Percentiles rank a stretch among this genome's conserved stretches.
Conservation (phyloP, 2,797 vertebrate genomes). For the Pangasius sanitwongsei region DNA sequence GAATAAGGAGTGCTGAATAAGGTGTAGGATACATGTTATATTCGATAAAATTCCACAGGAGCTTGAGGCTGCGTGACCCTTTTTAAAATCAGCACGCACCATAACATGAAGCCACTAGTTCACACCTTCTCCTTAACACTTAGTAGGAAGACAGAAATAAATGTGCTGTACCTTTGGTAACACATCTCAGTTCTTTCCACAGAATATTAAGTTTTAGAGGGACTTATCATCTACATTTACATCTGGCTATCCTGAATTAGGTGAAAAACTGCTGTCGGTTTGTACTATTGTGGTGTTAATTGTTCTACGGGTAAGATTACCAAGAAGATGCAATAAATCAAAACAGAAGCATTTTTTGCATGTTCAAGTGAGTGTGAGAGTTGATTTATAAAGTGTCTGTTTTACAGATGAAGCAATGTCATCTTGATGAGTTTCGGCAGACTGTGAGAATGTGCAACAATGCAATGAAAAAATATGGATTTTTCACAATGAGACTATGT, state of each 20-base stretch:
- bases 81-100: background rate
- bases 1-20: slow-evolving; percentile 1
- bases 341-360: slow-evolving; percentile 16
- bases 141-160: slow-evolving; percentile 21
- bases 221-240: background rate
- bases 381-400: slow-evolving; percentile 59
- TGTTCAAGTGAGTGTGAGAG: slow-evolving; percentile 22
- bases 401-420: slow-evolving; percentile 55
- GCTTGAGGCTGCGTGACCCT: background rate
- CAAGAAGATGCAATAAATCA: slow-evolving; percentile 19
- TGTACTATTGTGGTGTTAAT: slow-evolving; percentile 37
- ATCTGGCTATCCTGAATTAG: background rate
- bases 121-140: background rate
- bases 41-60: background rate
- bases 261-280: slow-evolving; percentile 19
- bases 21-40: background rate
- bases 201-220: background rate
- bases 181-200: background rate
- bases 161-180: slow-evolving; percentile 12
- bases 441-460: slow-evolving; percentile 46
- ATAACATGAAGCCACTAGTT: background rate
- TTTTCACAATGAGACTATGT: slow-evolving; percentile 67
- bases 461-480: slow-evolving; percentile 70
- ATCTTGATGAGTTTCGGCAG: slow-evolving; percentile 64
- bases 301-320: slow-evolving; percentile 20